Evolutionary conservation across 2,888 invertebrate species (phyloP), one percentile per base, ranked within the genome.

Genomic region (Oxycera nigricornis): DNA sequence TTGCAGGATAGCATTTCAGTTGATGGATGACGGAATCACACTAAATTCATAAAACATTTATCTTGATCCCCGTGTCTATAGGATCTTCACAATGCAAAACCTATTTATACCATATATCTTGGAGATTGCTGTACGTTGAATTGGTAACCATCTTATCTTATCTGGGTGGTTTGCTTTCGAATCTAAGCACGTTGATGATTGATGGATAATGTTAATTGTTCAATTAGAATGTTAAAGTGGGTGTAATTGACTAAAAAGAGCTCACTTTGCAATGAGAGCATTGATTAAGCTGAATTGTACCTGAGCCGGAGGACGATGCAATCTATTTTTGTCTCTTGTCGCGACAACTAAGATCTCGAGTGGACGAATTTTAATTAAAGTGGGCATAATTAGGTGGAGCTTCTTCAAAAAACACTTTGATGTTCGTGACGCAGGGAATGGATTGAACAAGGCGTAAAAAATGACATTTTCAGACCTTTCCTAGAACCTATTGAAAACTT

Each of bases 141-240:
- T n/a, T n/a, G n/a, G n/a, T n/a, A n/a, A n/a, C 17, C 46, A 46
- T 17, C 46, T 46, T 46, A 46, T 46, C 46, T 17, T 2, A 17
- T n/a, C 17, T 46, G 46, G 17, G 6, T 46, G 46, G 14, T 46
- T 46, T 46, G 6, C 14, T 2, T n/a, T 17, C 14, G 17, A 46
- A 46, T 46, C 11, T 2, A 46, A 46, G n/a, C n/a, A 11, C 46
- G 17, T 46, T 46, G 2, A 11, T 46, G 46, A 46, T 46, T 46
- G 46, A 46, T 46, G 46, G 46, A 46, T 46, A 17, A 46, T 46
- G 46, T 46, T 46, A 46, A 46, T 46, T 46, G 46, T 46, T 46
- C 46, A n/a, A 7, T 46, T 46, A 14, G 11, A 17, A 11, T 17
- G 46, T 14, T 17, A 46, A 46, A 46, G 46, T n/a, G 46, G 2